Base-by-base conservation (phyloP, 2,113 vertebrate genomes). In the Neolamprologus toae region DNA sequence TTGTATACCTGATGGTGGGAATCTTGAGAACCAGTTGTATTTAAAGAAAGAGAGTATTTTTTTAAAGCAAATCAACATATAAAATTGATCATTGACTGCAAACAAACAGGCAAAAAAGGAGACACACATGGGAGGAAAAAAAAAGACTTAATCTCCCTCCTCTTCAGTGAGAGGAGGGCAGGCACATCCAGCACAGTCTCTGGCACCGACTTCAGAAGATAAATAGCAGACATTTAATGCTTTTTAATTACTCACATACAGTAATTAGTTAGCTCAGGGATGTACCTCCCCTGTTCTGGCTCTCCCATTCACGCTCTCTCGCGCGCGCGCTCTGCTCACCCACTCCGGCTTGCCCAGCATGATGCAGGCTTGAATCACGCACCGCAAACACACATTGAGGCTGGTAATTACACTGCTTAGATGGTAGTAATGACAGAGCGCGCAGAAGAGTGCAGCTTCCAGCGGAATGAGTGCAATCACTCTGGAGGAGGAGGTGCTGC, bases 391-490 rank as follows among this genome's bases (percentile, higher is more conserved):
- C 89, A 90, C 93, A 93, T 88, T 5, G 6, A 93, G 85, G 84
- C 54, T 71, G 91, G 92, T 94, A 94, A 95, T 95, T 96, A 93
- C 78, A 17, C 92, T 66, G 86, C 78, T 89, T 89, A 90, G 83
- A 93, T 90, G 87, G 82, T 85, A 80, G 89, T 94, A 94, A 96
- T 95, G 91, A 96, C 93, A 96, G 94, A 94, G 94, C 88, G 81
- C 89, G 89, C 47, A 66, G 76, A 90, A 90, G 73, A 90, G 51
- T 47, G n/a, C 85, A 86, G 92, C 87, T 93, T 92, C 87, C 90
- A 92, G 83, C 83, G 82, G 87, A 91, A 91, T 93, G 92, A 93
- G 78, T 66, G 82, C 73, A 82, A 88, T 90, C 80, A 12, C 35
- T 55, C 47, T 47, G 91, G 85, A 92, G 90, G 91, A 90, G 92